Conservation (phyloP, 2,113 vertebrate genomes). For the Mesoclemmys tuberculata region DNA sequence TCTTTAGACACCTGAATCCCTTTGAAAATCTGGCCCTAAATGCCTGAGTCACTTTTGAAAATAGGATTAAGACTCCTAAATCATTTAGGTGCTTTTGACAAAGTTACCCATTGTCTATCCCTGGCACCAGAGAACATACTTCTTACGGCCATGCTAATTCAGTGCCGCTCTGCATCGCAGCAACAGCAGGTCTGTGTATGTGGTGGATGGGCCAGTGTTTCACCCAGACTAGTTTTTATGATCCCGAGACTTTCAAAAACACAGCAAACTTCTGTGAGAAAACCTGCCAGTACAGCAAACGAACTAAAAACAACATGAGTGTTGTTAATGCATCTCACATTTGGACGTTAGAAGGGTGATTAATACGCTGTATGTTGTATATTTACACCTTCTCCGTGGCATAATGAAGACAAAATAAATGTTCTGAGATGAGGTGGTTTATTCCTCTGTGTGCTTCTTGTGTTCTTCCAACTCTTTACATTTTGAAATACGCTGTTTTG, state of each 20-base stretch:
- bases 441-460: constrained; percentile 1
- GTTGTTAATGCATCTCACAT: constrained; percentile 83
- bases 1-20: neutral
- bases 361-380: constrained; percentile 76
- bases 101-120: neutral
- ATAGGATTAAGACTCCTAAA: neutral
- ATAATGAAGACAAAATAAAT: constrained; percentile 77
- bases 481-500: neutral
- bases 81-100: neutral
- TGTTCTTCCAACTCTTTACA: constrained; percentile 11
- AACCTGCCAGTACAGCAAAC: constrained; percentile 45
- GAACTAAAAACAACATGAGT: constrained; percentile 83
- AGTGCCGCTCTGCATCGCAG: neutral
- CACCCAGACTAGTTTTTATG: constrained; percentile 12
- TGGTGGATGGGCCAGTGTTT: neutral
- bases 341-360: constrained; percentile 81
- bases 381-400: constrained; percentile 79
- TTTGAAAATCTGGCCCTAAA: constrained; percentile 32
- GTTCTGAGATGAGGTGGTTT: constrained; percentile 63
- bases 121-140: neutral
- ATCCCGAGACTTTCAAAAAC: neutral
- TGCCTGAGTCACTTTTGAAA: constrained; percentile 12
- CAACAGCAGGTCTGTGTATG: neutral
- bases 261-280: constrained; percentile 41
- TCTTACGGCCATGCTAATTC: neutral